Conservation (phyloP, 2,888 invertebrate genomes). For the Pachycephus smyrnensis region DNA sequence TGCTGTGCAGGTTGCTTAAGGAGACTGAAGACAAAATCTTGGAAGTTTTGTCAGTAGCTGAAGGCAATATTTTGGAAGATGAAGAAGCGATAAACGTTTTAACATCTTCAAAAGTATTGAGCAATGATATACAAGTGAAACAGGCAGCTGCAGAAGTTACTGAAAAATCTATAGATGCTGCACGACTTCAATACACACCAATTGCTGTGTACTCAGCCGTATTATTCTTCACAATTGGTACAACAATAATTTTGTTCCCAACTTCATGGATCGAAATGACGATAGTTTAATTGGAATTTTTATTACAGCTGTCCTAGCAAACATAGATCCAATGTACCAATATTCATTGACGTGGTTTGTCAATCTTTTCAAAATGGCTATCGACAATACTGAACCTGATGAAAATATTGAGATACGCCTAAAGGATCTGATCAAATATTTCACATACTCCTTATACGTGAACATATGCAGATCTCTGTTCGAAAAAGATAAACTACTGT, state of each 20-base stretch:
- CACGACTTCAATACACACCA: slow-evolving; percentile 87
- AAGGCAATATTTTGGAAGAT: slow-evolving; percentile 88
- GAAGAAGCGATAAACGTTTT: slow-evolving; percentile 88
- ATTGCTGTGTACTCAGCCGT: slow-evolving; percentile 91
- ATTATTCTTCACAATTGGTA: slow-evolving; percentile 91
- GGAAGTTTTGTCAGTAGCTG: slow-evolving; percentile 78
- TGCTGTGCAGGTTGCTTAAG: slow-evolving; percentile 74
- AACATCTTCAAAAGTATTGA: slow-evolving; percentile 88
- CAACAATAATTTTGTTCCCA: background rate
- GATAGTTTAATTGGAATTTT: slow-evolving; percentile 15
- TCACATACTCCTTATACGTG: slow-evolving; percentile 89
- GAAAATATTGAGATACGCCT: slow-evolving; percentile 84
- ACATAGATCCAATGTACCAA: slow-evolving; percentile 98
- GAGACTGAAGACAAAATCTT: slow-evolving; percentile 94
- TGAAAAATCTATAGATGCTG: slow-evolving; percentile 88
- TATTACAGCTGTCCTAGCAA: slow-evolving; percentile 81
- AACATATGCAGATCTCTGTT: slow-evolving; percentile 95
- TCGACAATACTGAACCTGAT: slow-evolving; percentile 87
- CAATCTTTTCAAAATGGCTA: slow-evolving; percentile 85
- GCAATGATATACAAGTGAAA: slow-evolving; percentile 92
- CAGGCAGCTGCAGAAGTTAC: slow-evolving; percentile 91
- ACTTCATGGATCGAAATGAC: background rate
- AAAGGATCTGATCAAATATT: slow-evolving; percentile 80
- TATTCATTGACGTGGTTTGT: slow-evolving; percentile 96
- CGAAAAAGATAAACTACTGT: slow-evolving; percentile 94